Evolutionary conservation across 2,888 invertebrate genomes (phyloP), one percentile per base, ranked within the genome.

Genomic region (Altica lythri): DNA sequence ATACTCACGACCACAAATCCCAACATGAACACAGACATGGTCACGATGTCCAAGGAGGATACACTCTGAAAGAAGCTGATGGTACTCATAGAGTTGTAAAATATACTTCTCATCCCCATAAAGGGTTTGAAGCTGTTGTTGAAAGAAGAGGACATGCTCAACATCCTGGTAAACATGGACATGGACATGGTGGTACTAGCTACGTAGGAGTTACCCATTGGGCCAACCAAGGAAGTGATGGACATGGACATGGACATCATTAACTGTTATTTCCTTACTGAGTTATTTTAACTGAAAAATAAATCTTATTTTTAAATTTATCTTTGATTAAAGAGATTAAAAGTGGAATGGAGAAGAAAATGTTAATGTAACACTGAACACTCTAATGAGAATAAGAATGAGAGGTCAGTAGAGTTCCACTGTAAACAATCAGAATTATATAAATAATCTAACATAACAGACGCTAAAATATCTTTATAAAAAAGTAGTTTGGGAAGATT

Each of bases 51-150:
- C 71, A 72, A 42, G 76, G 75, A 18, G 68, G 63, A 10, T 75
- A 76, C 66, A 66, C 69, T 34, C 52, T 76, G n/a, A 67, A 72
- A 19, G 75, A 75, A 59, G 69, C 76, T 19, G 76, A 76, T 61
- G 75, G 75, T 54, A 74, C 75, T 50, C 68, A 67, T 10, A 68
- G 76, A n/a, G 65, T 72, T 3, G 76, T 76, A n/a, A 70, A 75
- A 53, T 76, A 76, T 63, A 68, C 52, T 18, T 55, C 60, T 14
- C 53, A 38, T 43, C 58, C 55, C 10, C 63, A 67, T 42, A 49
- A 37, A 3, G 67, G 67, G 5, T 64, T 67, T 38, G 58, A 67
- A 35, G 67, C 67, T 19, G 62, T 67, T 0, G 67, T 67, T 8
- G 62, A 59, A 38, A 53, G 67, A 29, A 51, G 62, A 25, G 67